A percentile compares a stretch with the other conserved stretches of the same genome.
Evolutionary conservation across 1,140 invertebrate species (phyloP).

Genomic region (Sitobion miscanthi): DNA sequence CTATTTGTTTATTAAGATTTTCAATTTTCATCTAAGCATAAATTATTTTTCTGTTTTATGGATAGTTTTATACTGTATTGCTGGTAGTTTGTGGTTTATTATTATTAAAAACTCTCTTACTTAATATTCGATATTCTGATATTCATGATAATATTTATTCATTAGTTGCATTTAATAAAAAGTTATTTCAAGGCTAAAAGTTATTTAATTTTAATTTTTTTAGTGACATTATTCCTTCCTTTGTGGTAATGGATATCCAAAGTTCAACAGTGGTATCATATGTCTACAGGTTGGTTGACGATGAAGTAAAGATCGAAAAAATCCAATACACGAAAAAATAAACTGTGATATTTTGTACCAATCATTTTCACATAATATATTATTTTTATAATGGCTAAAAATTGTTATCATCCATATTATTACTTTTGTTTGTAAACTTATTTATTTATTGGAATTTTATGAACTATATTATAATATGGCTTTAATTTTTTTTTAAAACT

Average conservation of each 20-base stretch:
- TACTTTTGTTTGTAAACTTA: constrained; percentile 33
- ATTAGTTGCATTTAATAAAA: not conserved
- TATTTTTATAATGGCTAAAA: constrained; percentile 40
- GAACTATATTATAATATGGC: constrained; percentile 12
- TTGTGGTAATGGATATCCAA: constrained; percentile 99
- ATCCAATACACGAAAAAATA: constrained; percentile 90
- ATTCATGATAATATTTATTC: not conserved
- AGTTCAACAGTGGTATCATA: constrained; percentile 97
- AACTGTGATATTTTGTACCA: constrained; percentile 8
- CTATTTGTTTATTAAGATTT: no score
- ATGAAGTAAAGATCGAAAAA: constrained; percentile 98
- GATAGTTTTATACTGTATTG: not conserved
- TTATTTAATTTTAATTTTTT: constrained; percentile 62
- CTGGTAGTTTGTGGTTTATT: not conserved
- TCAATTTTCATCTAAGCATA: no score
- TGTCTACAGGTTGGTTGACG: constrained; percentile 95
- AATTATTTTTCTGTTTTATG: no score
- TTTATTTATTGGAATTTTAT: constrained; percentile 46
- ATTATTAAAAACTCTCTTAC: not conserved
- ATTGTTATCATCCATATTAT: constrained; percentile 32
- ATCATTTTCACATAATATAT: constrained; percentile 38
- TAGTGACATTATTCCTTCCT: constrained; percentile 91
- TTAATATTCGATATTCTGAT: not conserved
- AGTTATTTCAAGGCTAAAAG: not conserved
- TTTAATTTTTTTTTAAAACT: constrained; percentile 32